Evolutionary conservation across 2,113 vertebrate genomes (phyloP), one percentile per base, ranked within the genome.

Genomic region (Cheirogaleus medius): DNA sequence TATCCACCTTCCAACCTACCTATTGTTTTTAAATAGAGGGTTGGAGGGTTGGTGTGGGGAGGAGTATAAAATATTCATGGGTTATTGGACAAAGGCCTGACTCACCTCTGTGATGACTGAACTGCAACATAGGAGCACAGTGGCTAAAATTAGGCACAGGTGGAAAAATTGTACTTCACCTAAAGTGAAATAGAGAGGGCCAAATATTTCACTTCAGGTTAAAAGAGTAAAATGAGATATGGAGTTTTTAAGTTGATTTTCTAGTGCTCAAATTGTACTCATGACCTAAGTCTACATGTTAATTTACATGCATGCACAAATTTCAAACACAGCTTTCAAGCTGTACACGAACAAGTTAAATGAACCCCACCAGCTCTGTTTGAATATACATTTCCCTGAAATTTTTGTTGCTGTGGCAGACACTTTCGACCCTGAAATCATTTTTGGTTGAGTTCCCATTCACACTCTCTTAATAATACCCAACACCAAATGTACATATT

Each of bases 381-480:
- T 81, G 52, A 85, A 73, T 58, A 9, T 34, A 47, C 25, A 29
- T 68, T 94, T 88, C 83, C 86, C 69, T 90, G 37, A 73, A 49
- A 52, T 29, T 37, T 92, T 95, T 78, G 37, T 44, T 90, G 88
- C 81, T 71, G 42, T 89, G 87, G 74, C 78, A 95, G 74, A 74
- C 18, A 68, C 49, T 83, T 87, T 66, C 74, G 80, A 71, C 39
- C 64, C 85, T 76, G 58, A 81, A 95, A 68, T 84, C 66, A 13
- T 91, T 85, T 78, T 93, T 82, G 54, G 90, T 83, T 86, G 80
- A 49, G 37, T 87, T 94, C 20, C 74, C 89, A 52, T 44, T 92
- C 66, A 93, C 74, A 80, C 42, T 81, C 66, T 95, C 63, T 95
- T 81, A 44, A 69, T 76, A 88, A 97, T 81, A 84, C 32, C 56